Evolutionary conservation across 2,888 invertebrate genomes (phyloP).

Genomic region (Platycheirus albimanus): DNA sequence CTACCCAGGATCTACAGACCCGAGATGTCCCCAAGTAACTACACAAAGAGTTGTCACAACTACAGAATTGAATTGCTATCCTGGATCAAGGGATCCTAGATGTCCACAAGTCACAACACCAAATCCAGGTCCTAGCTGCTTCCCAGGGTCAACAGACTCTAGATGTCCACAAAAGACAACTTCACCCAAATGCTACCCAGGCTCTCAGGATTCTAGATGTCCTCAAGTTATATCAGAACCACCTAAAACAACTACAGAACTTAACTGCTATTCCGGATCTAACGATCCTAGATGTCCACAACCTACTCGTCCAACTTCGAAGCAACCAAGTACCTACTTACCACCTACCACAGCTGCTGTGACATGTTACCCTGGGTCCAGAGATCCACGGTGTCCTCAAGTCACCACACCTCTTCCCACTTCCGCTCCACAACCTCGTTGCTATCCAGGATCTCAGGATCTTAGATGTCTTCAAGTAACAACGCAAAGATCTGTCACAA

Average conservation of each 20-base stretch:
- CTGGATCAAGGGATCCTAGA: too few species aligned
- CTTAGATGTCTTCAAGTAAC: constrained; percentile 45
- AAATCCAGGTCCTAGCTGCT: constrained; percentile 74
- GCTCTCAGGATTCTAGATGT: constrained; percentile 67
- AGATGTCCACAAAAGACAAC: constrained; percentile 70
- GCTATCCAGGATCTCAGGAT: constrained; percentile 77
- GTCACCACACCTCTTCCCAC: not conserved
- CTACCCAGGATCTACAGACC: constrained; percentile 79
- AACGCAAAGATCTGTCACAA: constrained; percentile 30
- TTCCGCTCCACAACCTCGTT: constrained; percentile 17
- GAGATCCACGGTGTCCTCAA: not conserved
- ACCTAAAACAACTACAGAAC: too few species aligned
- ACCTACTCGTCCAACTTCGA: not conserved
- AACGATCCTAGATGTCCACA: not conserved
- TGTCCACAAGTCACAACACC: too few species aligned
- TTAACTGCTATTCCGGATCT: constrained; percentile 75
- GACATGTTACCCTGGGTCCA: not conserved
- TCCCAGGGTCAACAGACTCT: constrained; percentile 77
- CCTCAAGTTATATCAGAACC: not conserved
- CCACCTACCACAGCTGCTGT: not conserved
- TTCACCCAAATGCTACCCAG: constrained; percentile 77
- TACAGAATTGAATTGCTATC: too few species aligned
- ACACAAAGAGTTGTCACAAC: too few species aligned
- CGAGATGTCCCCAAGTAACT: not conserved
- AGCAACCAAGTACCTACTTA: not conserved